These are phyloP conservation scores for Sinopyrophorus schimmeli DNA, from an alignment of 2,888 invertebrate species.

Conservation along the genomic window DNA sequence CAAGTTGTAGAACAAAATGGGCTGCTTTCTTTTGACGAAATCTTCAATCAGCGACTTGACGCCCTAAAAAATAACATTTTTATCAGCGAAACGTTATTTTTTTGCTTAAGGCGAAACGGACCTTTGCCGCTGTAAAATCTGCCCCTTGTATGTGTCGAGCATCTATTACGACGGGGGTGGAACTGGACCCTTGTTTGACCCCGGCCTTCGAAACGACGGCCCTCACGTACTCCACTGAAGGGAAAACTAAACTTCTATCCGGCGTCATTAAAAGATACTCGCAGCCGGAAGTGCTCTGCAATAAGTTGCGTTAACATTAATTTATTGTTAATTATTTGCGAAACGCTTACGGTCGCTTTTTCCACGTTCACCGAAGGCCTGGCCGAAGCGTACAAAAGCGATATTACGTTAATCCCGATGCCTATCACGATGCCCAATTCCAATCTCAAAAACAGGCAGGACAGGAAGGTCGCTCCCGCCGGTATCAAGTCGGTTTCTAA, in stretches of 20 bases:
- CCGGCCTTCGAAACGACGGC: slow-evolving; percentile 74
- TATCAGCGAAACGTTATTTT: not conserved
- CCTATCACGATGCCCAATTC: slow-evolving; percentile 71
- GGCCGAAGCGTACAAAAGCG: slow-evolving; percentile 65
- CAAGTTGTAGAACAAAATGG: slow-evolving; percentile 61
- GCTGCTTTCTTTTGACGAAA: slow-evolving; percentile 61
- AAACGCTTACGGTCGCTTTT: slow-evolving; percentile 58
- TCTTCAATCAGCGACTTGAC: slow-evolving; percentile 63
- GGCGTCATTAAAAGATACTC: slow-evolving; percentile 64
- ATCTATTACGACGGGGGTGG: slow-evolving; percentile 64
- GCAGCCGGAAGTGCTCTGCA: slow-evolving; percentile 58
- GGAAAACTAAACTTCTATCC: slow-evolving; percentile 66
- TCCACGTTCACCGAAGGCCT: slow-evolving; percentile 64
- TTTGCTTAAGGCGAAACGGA: slow-evolving; percentile 36
- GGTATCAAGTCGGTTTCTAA: slow-evolving; percentile 70
- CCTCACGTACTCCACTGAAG: slow-evolving; percentile 67
- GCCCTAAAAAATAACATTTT: slow-evolving; percentile 57
- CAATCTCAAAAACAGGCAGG: slow-evolving; percentile 65
- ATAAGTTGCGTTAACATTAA: slow-evolving; percentile 15
- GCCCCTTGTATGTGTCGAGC: slow-evolving; percentile 66
- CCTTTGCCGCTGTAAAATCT: slow-evolving; percentile 69
- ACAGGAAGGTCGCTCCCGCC: slow-evolving; percentile 65
- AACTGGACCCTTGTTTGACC: slow-evolving; percentile 60
- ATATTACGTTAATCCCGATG: slow-evolving; percentile 64
- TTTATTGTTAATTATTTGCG: not conserved